Evolutionary conservation across 1,140 invertebrate genomes (phyloP), one percentile per base, ranked within the genome.

Genomic region (Plectus sambesii): DNA sequence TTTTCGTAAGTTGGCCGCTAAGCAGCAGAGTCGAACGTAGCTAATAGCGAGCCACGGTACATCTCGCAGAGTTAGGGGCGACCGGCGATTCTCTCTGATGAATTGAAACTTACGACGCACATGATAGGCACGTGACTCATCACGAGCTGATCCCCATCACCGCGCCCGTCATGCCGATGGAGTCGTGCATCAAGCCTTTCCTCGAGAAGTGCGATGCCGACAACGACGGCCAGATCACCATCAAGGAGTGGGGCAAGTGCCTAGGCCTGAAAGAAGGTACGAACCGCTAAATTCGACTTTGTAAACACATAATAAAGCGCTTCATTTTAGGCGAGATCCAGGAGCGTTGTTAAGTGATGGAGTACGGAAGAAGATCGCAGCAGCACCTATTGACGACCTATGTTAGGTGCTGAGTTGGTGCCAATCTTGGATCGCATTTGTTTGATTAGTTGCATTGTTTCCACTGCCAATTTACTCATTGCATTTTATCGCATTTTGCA

Each of bases 141-240:
- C 87, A 92, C 73, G 88, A 93, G 71, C 73, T 93, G 44, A 92
- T 93, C 75, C 88, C 88, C 12, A 87, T 93, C 61, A 78, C 84
- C 36, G 88, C 87, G 26, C 85, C 85, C 0, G 72, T 90, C 25
- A 80, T 92, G 76, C 80, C 85, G 15, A 77, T 93, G 66, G 88
- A 94, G 72, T 86, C 90, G 61, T 85, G 88, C 73, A 92, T 93
- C 66, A 84, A 84, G 37, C 85, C 87, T n/a, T 94, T 93, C 77
- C 76, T 93, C 25, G 82, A 92, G 69, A 77, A 75, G 2, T 92
- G 88, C 68, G 88, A 93, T 69, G 72, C 70, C 6, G 78, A 94
- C 69, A 76, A 82, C 57, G 83, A 92, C 71, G 87, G 90, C 70
- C 79, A 81, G 66, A 87, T 93, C 62, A 83, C 84, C 5, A 75